Conservation (phyloP, 2,888 invertebrate genomes). For the Drosophila mimetica region DNA sequence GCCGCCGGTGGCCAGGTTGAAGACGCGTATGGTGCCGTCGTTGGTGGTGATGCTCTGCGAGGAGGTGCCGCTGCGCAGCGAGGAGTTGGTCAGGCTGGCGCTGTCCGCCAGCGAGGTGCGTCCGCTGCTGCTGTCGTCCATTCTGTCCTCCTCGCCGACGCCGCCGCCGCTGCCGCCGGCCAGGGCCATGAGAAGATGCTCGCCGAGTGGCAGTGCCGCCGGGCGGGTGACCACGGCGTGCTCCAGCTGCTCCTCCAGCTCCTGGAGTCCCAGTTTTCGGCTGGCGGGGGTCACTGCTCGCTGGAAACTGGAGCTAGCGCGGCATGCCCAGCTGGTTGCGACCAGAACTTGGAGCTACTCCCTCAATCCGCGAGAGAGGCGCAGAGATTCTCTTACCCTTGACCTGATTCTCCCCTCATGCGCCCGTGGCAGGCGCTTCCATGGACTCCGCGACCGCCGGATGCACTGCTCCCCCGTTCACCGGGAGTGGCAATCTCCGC, state of each 20-base stretch:
- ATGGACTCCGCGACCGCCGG: too few relatives aligned
- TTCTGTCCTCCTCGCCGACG: conserved; percentile 11
- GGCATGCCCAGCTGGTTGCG: too few relatives aligned
- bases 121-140: conserved; percentile 75
- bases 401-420: too few relatives aligned
- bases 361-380: too few relatives aligned
- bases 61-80: conserved; percentile 54
- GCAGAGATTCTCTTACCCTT: too few relatives aligned
- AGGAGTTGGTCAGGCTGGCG: conserved; percentile 61
- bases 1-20: conserved; percentile 71
- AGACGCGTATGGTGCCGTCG: conserved; percentile 73
- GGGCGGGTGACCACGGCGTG: too few relatives aligned
- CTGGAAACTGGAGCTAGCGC: too few relatives aligned
- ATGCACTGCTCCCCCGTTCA: too few relatives aligned
- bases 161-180: background rate
- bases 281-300: too few relatives aligned
- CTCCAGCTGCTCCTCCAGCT: background rate
- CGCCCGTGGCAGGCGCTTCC: too few relatives aligned
- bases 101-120: conserved; percentile 60
- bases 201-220: background rate
- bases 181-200: background rate
- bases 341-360: too few relatives aligned
- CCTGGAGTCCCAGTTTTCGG: background rate
- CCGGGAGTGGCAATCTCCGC: too few relatives aligned
- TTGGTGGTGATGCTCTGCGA: conserved; percentile 45